Conservation (phyloP, 2,113 vertebrate genomes). For the Antechinus flavipes region DNA sequence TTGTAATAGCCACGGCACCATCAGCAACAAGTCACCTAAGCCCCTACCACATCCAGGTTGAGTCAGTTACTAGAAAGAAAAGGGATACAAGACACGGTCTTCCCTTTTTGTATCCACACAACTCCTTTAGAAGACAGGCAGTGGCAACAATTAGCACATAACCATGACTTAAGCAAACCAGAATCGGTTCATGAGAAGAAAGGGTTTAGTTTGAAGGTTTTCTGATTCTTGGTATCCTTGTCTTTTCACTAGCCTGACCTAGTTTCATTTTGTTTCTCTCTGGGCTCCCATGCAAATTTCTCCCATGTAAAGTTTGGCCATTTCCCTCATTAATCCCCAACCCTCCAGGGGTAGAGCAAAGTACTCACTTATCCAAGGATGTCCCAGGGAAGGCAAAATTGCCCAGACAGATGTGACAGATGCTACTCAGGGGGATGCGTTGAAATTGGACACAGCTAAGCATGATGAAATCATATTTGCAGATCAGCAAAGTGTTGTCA, state of each 20-base stretch:
- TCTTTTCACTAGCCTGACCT: background rate
- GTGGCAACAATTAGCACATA: background rate
- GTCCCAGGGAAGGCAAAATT: conserved; percentile 85
- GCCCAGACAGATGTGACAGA: conserved; percentile 84
- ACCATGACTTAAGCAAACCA: background rate
- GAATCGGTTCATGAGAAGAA: background rate
- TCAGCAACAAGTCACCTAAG: background rate
- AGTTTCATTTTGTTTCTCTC: background rate
- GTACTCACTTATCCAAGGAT: conserved; percentile 88
- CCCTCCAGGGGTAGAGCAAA: accelerated
- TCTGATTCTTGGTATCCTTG: background rate
- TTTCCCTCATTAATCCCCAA: background rate
- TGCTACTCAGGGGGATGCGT: conserved; percentile 80
- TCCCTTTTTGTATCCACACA: background rate
- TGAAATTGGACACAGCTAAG: conserved; percentile 86
- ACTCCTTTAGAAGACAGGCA: background rate
- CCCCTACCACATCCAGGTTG: background rate
- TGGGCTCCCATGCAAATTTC: background rate
- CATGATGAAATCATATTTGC: conserved; percentile 91
- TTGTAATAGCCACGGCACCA: background rate
- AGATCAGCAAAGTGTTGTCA: conserved; percentile 85
- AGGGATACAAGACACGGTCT: background rate
- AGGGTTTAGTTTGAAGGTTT: background rate
- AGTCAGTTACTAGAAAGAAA: background rate
- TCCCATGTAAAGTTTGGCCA: background rate